Evolutionary conservation across 2,113 vertebrate species (phyloP).

Genomic region (Cebidichthys violaceus): DNA sequence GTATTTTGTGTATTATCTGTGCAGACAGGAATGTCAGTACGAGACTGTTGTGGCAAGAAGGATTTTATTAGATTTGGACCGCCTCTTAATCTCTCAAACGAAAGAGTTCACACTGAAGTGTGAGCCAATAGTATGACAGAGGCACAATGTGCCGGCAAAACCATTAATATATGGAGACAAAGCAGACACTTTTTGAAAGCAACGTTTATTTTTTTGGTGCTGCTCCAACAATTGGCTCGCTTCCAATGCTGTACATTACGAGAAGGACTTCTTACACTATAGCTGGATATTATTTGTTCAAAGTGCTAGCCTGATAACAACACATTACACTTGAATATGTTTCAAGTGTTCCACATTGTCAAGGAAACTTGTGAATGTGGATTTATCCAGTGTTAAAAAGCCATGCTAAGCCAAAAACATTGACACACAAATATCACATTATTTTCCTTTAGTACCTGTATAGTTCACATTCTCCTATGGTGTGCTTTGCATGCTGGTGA

Average conservation of each 20-base stretch:
- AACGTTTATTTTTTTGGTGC: not conserved
- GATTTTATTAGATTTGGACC: not conserved
- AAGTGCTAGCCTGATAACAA: not conserved
- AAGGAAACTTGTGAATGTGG: not conserved
- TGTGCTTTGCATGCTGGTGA: not conserved
- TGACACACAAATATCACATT: not conserved
- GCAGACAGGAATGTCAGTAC: not conserved
- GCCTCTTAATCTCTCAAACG: not conserved
- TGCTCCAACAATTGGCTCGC: not conserved
- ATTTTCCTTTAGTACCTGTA: not conserved
- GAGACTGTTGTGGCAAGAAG: not conserved
- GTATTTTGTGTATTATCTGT: not conserved
- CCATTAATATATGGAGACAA: not conserved
- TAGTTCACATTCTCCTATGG: not conserved
- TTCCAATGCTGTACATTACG: not conserved
- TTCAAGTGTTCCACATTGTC: not conserved
- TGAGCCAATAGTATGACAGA: not conserved
- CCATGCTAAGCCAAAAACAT: not conserved
- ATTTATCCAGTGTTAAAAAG: not conserved
- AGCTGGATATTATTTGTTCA: not conserved
- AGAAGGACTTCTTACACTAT: not conserved
- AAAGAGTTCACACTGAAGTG: not conserved
- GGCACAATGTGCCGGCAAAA: not conserved
- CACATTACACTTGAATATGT: not conserved
- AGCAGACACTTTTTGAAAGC: not conserved